phyloP scores from a whole-genome alignment of 2,888 invertebrate genomes.

The Poecilus cupreus region DNA sequence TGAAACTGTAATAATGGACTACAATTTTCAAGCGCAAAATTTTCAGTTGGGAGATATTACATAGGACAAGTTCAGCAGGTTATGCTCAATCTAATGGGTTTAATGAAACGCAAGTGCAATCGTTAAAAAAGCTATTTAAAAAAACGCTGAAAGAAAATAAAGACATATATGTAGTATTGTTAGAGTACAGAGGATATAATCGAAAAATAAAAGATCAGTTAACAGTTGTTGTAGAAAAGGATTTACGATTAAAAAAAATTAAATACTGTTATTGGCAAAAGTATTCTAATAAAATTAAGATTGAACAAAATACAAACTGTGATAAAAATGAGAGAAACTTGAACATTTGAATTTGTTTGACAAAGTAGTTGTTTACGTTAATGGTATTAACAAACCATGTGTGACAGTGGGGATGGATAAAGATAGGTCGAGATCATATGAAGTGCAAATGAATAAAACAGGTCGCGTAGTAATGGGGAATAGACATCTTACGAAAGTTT shows the following conservation, averaged over 20 bases:
- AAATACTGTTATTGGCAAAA: not conserved
- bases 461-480: not conserved
- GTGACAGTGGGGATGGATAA: not conserved
- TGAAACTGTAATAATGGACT: conserved; percentile 61
- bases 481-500: not conserved
- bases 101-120: conserved; percentile 62
- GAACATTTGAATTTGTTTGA: not conserved
- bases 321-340: not conserved
- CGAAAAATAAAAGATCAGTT: not conserved
- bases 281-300: not conserved
- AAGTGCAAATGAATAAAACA: not conserved
- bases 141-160: conserved; percentile 59
- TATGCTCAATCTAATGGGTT: conserved; percentile 63
- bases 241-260: not conserved
- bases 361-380: not conserved
- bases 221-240: not conserved
- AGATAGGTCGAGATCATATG: not conserved
- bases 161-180: conserved; percentile 39
- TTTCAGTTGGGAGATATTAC: conserved; percentile 61
- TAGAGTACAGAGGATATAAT: conserved; percentile 51
- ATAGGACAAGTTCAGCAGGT: conserved; percentile 60
- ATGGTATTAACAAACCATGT: not conserved
- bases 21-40: conserved; percentile 60
- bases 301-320: not conserved
- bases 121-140: conserved; percentile 63